phyloP scores from a whole-genome alignment of 2,797 vertebrate genomes.

The Glossophaga mutica region DNA sequence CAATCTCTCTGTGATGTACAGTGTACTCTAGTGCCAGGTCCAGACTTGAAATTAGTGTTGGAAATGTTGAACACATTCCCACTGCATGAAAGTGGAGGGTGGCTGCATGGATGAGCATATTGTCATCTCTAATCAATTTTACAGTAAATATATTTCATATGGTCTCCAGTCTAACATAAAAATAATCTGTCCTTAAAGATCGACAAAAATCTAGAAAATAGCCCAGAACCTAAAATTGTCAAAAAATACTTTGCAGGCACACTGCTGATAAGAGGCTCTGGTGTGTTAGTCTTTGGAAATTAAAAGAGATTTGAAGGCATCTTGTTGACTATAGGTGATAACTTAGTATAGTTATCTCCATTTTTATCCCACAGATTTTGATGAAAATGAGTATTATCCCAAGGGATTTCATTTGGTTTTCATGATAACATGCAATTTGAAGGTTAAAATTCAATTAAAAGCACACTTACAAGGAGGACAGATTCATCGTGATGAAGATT shows the following conservation, averaged over 20 bases:
- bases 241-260: neutral
- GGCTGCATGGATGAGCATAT: neutral
- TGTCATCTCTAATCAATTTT: neutral
- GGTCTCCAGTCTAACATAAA: neutral
- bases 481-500: neutral
- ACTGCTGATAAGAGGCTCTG: neutral
- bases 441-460: slow-evolving; percentile 12
- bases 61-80: neutral
- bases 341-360: neutral
- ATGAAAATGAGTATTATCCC: neutral
- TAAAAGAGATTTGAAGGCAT: neutral
- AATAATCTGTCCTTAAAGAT: neutral
- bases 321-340: neutral
- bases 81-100: neutral
- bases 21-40: neutral
- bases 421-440: neutral
- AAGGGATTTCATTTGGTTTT: neutral
- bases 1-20: neutral
- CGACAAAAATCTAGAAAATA: neutral
- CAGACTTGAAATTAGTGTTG: neutral
- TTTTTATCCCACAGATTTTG: neutral
- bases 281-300: neutral
- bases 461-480: neutral
- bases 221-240: neutral
- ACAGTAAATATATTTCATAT: neutral